phyloP scores from a whole-genome alignment of 1,140 invertebrate species.

The Maniola jurtina region DNA sequence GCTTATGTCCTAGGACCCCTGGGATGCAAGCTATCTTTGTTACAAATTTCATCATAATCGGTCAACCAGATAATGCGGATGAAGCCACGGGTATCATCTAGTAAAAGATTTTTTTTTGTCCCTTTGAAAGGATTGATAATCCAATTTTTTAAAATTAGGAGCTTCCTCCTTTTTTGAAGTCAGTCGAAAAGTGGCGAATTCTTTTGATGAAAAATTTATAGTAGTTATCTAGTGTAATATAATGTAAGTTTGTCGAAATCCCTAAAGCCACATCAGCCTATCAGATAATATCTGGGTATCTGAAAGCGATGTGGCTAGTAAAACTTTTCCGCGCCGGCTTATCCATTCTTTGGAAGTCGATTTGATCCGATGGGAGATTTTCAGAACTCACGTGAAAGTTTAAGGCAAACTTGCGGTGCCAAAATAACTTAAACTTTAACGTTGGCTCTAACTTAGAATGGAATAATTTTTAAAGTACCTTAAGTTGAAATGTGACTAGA shows the following conservation, averaged over 20 bases:
- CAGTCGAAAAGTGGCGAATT: too few relatives aligned
- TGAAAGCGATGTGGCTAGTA: slow-evolving; percentile 34
- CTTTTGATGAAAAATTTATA: too few relatives aligned
- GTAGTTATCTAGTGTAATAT: background rate
- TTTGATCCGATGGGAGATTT: slow-evolving; percentile 64
- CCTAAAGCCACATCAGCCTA: too few relatives aligned
- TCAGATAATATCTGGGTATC: slow-evolving; percentile 11
- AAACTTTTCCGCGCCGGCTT: slow-evolving; percentile 48
- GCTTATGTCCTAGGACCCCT: too few relatives aligned
- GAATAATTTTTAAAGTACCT: slow-evolving; percentile 53
- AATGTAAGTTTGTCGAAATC: background rate
- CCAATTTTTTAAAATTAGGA: too few relatives aligned
- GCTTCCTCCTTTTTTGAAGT: too few relatives aligned
- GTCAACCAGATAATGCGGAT: too few relatives aligned
- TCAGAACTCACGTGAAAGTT: slow-evolving; percentile 51
- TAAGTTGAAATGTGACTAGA: slow-evolving; percentile 39
- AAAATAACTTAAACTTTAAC: slow-evolving; percentile 61
- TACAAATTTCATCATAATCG: too few relatives aligned
- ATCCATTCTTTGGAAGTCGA: slow-evolving; percentile 61
- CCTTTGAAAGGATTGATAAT: too few relatives aligned
- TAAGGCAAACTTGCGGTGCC: slow-evolving; percentile 50
- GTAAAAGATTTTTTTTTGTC: too few relatives aligned
- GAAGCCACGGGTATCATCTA: too few relatives aligned
- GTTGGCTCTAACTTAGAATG: slow-evolving; percentile 51
- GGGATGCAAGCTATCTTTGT: too few relatives aligned